phyloP scores from a whole-genome alignment of 2,113 vertebrate genomes.

The Otocyon megalotis region DNA sequence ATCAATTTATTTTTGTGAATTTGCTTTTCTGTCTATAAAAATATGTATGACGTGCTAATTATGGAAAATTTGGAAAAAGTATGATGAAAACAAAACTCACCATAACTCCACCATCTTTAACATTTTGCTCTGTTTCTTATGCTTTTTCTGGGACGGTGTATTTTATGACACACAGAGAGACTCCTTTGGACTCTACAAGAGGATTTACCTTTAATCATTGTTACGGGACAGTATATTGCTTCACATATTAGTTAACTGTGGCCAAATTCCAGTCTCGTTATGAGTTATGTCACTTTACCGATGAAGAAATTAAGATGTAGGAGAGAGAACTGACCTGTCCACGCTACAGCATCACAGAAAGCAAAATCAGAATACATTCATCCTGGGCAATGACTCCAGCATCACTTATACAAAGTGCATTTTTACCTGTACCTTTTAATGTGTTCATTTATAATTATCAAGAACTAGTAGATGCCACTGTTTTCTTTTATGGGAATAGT shows the following conservation, averaged over 20 bases:
- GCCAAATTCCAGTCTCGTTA: background rate
- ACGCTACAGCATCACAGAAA: too few relatives aligned
- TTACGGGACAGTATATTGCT: background rate
- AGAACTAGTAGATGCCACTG: background rate
- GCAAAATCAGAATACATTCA: too few relatives aligned
- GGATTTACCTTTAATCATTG: background rate
- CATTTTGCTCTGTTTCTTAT: background rate
- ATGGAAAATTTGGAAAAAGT: background rate
- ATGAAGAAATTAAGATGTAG: background rate
- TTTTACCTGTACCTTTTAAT: background rate
- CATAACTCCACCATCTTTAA: background rate
- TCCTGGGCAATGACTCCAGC: background rate
- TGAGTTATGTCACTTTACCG: background rate
- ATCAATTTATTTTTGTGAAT: background rate
- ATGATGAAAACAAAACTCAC: constrained; percentile 7
- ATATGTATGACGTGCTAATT: background rate
- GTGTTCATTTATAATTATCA: background rate
- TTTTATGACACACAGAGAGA: background rate
- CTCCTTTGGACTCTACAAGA: background rate
- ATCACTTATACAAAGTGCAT: too few relatives aligned
- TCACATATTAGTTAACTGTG: background rate
- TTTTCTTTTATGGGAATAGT: background rate
- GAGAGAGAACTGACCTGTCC: background rate
- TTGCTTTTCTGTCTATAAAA: background rate
- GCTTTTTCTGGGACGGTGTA: background rate